phyloP scores from a whole-genome alignment of 2,888 invertebrate species.

The Acrobasis suavella region DNA sequence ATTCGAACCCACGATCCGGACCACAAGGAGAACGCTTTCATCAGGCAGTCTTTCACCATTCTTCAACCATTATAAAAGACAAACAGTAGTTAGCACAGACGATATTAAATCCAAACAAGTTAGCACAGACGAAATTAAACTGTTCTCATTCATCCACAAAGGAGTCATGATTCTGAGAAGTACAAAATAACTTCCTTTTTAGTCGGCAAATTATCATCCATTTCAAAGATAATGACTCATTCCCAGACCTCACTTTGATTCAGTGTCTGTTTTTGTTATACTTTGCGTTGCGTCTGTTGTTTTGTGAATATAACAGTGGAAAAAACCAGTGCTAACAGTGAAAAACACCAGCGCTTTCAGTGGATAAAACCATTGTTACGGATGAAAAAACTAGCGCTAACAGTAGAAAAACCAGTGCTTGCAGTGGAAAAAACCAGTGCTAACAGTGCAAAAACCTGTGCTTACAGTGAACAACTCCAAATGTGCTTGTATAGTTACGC shows the following conservation, averaged over 20 bases:
- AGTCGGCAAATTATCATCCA: background rate
- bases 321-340: background rate
- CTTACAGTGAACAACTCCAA: background rate
- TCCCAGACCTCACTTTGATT: background rate
- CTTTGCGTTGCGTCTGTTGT: background rate
- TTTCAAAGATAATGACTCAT: background rate
- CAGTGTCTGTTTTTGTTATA: background rate
- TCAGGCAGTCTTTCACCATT: too few relatives aligned
- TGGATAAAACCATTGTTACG: too few relatives aligned
- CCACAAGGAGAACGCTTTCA: too few relatives aligned
- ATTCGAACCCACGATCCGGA: too few relatives aligned
- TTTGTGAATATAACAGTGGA: background rate
- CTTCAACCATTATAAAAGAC: too few relatives aligned
- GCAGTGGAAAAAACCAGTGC: background rate
- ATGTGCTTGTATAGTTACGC: background rate
- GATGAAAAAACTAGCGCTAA: background rate
- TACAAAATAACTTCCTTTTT: conserved; percentile 15
- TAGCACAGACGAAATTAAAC: background rate
- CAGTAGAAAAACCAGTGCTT: too few relatives aligned
- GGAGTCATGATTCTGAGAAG: background rate
- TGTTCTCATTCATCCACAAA: background rate
- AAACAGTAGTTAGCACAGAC: too few relatives aligned
- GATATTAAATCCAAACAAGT: background rate
- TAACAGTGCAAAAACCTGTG: background rate
- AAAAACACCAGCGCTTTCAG: too few relatives aligned